Evolutionary conservation across 2,113 vertebrate genomes (phyloP), one percentile per base, ranked within the genome.

Genomic region (Sapayoa aenigma): DNA sequence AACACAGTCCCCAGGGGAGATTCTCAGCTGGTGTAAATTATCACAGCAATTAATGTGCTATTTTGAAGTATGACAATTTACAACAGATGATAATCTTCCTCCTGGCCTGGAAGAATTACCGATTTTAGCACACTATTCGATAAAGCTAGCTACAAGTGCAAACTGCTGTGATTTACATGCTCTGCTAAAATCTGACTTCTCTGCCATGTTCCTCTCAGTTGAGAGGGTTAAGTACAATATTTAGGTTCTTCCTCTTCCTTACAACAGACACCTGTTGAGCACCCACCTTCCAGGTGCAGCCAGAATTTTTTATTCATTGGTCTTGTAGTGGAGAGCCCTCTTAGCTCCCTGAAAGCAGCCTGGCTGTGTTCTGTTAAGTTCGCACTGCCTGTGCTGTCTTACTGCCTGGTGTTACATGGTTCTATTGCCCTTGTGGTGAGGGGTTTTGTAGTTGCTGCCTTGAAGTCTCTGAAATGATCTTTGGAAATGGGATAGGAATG

Each of bases 21-120:
- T 84, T 93, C 95, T 95, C 86, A 94, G 84, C 89, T 93, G 91
- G 89, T 87, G 53, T 93, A 97, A 95, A 96, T 96, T 94, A 94
- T 89, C 89, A 84, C 69, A 89, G 74, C 93, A 95, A 95, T 95
- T 97, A 96, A 95, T 91, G 87, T 60, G 74, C 80, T 91, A 63
- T 92, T 95, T 93, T 95, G 89, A 97, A 94, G 89, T 84, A 91
- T 88, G 81, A 84, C 78, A 93, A 63, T 96, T 93, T 93, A 94
- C 93, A 96, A 85, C 87, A 91, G 93, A 92, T 95, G 74, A 95
- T 91, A 93, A 94, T 96, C 93, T 95, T 91, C 87, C 94, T 91
- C 92, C 84, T 89, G 91, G 93, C 78, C 93, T 87, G 63, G 58
- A 91, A 94, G 84, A 94, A 76, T 91, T 76, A 72, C 91, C 56